Conservation (phyloP, 1,140 invertebrate genomes). For the Lutraria rhynchaena region DNA sequence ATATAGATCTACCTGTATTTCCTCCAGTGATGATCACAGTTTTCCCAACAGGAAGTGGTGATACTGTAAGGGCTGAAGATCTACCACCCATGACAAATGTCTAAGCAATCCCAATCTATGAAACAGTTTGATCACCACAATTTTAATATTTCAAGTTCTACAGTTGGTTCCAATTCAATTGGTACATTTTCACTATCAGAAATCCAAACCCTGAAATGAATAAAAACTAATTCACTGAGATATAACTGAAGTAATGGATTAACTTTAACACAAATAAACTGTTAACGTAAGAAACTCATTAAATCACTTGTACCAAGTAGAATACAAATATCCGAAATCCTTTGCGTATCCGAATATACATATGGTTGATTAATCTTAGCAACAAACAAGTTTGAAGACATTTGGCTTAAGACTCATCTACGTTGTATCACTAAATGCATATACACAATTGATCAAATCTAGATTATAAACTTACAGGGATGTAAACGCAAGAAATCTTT, state of each 20-base stretch:
- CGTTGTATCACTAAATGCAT: not conserved
- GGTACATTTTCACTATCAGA: not conserved
- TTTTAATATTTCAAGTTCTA: not conserved
- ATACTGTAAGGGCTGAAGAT: not conserved
- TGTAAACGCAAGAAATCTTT: not conserved
- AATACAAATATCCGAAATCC: not conserved
- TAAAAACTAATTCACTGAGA: not conserved
- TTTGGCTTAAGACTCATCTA: not conserved
- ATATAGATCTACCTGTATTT: conserved; percentile 49
- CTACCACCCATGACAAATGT: conserved; percentile 13
- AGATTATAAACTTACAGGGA: not conserved
- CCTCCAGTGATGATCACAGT: conserved; percentile 48
- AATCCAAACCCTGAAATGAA: no score
- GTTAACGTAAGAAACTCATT: no score
- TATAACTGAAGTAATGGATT: not conserved
- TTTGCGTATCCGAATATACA: not conserved
- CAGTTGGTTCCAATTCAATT: no score
- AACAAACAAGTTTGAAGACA: not conserved
- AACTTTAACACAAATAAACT: no score
- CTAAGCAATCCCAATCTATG: not conserved
- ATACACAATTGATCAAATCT: not conserved
- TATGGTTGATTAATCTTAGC: not conserved
- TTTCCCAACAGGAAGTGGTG: conserved; percentile 33
- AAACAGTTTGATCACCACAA: not conserved
- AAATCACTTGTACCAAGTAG: no score